Conservation (phyloP, 30 jellyfish, hydroid and myxozoan species). For the Cassiopea xamachana region DNA sequence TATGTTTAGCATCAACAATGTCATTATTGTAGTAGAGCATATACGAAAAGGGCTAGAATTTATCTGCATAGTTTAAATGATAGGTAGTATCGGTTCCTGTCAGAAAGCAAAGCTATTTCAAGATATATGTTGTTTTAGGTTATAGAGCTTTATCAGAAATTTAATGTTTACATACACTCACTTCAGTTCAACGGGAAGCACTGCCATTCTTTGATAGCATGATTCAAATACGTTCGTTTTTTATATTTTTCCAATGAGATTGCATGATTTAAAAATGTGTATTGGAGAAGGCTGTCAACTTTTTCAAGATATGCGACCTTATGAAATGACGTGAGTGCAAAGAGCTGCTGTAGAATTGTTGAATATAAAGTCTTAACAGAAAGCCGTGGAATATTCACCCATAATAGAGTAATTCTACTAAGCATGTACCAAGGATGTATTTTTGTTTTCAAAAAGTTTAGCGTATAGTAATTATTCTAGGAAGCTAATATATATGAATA, state of each 20-base stretch:
- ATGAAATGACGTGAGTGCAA: background rate
- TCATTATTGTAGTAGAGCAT: too few species aligned
- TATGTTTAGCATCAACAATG: background rate
- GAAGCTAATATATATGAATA: conserved; percentile 13
- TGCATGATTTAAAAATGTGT: too few species aligned
- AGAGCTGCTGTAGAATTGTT: background rate
- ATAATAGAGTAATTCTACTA: background rate
- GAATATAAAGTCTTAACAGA: background rate
- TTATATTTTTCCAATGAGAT: too few species aligned
- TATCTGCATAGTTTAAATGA: too few species aligned
- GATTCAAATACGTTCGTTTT: too few species aligned
- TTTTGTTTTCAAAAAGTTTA: conserved; percentile 17
- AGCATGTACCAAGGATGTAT: conserved; percentile 12
- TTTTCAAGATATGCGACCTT: background rate
- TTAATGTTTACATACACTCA: background rate
- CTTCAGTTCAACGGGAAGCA: background rate
- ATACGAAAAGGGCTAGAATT: too few species aligned
- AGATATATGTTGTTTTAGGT: background rate
- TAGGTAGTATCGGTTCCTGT: too few species aligned
- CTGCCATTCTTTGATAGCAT: background rate
- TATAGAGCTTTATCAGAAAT: background rate
- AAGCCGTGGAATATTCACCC: background rate
- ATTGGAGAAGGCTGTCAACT: too few species aligned
- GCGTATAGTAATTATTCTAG: conserved; percentile 6
- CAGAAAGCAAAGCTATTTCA: background rate